Percentiles rank a stretch among this genome's conserved stretches.
Evolutionary conservation across 1,140 invertebrate species (phyloP).

Genomic region (Schlechtendalia chinensis): DNA sequence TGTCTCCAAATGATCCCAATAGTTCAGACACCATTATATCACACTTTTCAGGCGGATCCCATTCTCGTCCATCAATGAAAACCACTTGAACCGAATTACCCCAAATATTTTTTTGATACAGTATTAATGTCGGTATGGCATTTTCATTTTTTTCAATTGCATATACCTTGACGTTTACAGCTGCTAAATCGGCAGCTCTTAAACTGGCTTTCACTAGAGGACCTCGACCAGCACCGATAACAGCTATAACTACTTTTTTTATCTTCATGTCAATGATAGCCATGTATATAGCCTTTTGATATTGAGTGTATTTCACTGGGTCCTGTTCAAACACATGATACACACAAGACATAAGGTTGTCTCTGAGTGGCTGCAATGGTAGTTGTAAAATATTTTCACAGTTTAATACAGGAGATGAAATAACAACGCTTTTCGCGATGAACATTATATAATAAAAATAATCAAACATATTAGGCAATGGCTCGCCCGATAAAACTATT

Average conservation of each 20-base stretch:
- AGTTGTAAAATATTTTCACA: constrained; percentile 92
- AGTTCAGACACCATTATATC: constrained; percentile 97
- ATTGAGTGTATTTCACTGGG: constrained; percentile 92
- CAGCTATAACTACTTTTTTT: constrained; percentile 70
- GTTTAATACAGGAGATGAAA: constrained; percentile 58
- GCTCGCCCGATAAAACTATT: constrained; percentile 19
- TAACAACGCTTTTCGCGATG: constrained; percentile 13
- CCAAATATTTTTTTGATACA: constrained; percentile 78
- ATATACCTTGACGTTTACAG: constrained; percentile 72
- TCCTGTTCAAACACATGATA: constrained; percentile 99
- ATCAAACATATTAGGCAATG: constrained; percentile 6
- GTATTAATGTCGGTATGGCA: constrained; percentile 60
- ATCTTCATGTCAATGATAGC: constrained; percentile 64
- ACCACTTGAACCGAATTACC: constrained; percentile 71
- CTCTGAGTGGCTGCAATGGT: constrained; percentile 87
- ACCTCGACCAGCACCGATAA: constrained; percentile 92
- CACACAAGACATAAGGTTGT: constrained; percentile 94
- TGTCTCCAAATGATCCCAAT: constrained; percentile 96
- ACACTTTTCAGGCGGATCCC: constrained; percentile 74
- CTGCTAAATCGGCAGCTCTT: constrained; percentile 72
- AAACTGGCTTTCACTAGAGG: constrained; percentile 84
- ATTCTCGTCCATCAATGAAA: constrained; percentile 88
- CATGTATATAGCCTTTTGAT: constrained; percentile 79
- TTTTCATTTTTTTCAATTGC: constrained; percentile 98
- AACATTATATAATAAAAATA: constrained; percentile 46